Base-by-base conservation (phyloP, 1,140 invertebrate genomes). In the Aleiodes sp. region DNA sequence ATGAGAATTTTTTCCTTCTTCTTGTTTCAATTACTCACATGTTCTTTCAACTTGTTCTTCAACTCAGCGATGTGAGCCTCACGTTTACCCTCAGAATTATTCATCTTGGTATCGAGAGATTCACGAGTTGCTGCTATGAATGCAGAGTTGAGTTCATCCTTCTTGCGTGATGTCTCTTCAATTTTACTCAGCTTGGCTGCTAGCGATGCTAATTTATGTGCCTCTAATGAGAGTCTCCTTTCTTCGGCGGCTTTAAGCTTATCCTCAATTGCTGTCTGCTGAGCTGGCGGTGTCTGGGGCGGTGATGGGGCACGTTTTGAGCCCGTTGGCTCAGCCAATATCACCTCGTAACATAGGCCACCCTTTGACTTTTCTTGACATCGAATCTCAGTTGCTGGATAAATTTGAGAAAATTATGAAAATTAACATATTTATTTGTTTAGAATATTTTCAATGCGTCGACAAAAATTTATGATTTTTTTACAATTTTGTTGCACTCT, bases 161-260 rank as follows among this genome's bases (percentile, higher is more conserved):
- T 93, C 85, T 97, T 97, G 71, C 92, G 92, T 39, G 93, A 91
- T n/a, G 94, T 94, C 76, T 96, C 94, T 78, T 96, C 94, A 70
- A 96, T 94, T 85, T 94, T 94, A 39, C 89, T 89, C 85, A 95
- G 89, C 81, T 96, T 92, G 56, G 93, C 91, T 6, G 92, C 90
- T 64, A 96, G 87, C 65, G 91, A 90, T 7, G 93, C 93, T 82
- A 96, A 90, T 83, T 94, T 95, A 78, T 92, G 92, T 46, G 92
- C 90, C 84, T 96, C 95, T 82, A 96, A 83, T 70, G 92, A 93
- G 87, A 94, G 88, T 88, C 95, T 92, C 80, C 96, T 91, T 81
- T 97, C 95, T 79, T 97, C 94, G 52, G 96, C 96, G 46, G 94
- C 94, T 81, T 93, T 93, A 2, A 97, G 88, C 83, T 97, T 98